phyloP scores from a whole-genome alignment of 2,113 vertebrate species.

The Leptosomus discolor region DNA sequence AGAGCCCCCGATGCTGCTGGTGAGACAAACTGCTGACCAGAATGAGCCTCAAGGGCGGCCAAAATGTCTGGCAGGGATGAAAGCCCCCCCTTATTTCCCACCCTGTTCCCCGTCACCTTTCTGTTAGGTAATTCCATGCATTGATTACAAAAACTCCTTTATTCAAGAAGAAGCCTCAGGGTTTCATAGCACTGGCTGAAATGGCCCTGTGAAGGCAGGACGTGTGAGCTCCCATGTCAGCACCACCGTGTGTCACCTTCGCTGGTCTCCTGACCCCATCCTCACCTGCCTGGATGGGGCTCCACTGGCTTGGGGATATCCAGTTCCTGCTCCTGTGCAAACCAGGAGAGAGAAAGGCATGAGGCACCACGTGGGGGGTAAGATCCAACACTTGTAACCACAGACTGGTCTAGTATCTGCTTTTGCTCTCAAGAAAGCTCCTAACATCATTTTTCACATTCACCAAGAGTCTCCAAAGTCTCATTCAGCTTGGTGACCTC shows the following conservation, averaged over 20 bases:
- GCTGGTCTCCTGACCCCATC: not conserved
- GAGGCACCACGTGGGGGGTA: accelerated
- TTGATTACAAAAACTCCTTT: not conserved
- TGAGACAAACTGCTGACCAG: not conserved
- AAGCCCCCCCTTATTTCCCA: not conserved
- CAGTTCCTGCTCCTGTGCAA: not conserved
- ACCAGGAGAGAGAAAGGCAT: accelerated
- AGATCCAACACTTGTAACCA: not conserved
- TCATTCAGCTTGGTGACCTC: not conserved
- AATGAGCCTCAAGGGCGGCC: not conserved
- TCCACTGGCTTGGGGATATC: accelerated
- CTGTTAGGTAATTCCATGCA: not conserved
- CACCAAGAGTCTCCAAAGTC: not conserved
- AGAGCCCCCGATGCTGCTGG: not conserved
- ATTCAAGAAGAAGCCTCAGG: accelerated
- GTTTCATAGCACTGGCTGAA: not conserved
- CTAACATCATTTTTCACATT: not conserved
- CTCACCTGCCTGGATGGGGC: not conserved
- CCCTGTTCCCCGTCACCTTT: not conserved
- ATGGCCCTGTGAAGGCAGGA: not conserved
- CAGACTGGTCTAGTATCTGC: not conserved
- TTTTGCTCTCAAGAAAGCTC: not conserved
- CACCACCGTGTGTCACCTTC: not conserved
- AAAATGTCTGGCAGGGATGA: not conserved
- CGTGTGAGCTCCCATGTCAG: not conserved